Base-by-base conservation (phyloP, 2,888 invertebrate species). In the Drosophila parthenogenetica region DNA sequence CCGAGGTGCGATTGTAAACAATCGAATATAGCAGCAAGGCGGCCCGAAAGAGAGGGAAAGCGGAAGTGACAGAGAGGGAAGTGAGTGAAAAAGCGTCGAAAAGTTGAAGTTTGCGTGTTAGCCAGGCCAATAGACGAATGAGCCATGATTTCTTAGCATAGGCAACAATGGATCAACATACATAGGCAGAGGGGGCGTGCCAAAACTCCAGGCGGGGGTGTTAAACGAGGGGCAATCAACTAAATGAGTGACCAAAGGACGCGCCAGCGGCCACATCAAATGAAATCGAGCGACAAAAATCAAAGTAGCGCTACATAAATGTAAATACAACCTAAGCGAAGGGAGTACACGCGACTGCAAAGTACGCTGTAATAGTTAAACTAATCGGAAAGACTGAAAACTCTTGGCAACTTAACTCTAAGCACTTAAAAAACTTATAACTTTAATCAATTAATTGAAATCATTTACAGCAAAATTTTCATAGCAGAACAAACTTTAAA, bases 1-100 rank as follows among this genome's bases (percentile, higher is more conserved):
- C 90, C 87, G 79, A 91, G 90, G 90, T 90, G 91, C 89, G 88
- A 89, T 87, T 81, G 84, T 84, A 89, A 89, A 81, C 89, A 89
- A 88, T 66, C 46, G 16, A 42, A 19, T 32, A 37, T 32, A 22
- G 10, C 13, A 32, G 14, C 37, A 8, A 4, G n/a, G 29, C 29
- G 29, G 29, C 29, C 8, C 1, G 29, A 29, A 29, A 29, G 13
- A 11, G 7, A 11, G 25, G 11, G 7, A 8, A 35, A 13, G 35
- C 3, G 25, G 8, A 11, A 14, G 17, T 39, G 37, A 8, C 3
- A 2, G n/a, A 14, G 13, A 7, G 3, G 4, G 25, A 14, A 16
- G 17, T 32, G 37, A 10, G 8, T 2, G 14, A 13, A 4, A 11
- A 5, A 35, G 25, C 5, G 16, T 14, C n/a, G 8, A 22, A 32